These are phyloP conservation scores for Bemisia tabaci DNA, from an alignment of 1,140 invertebrate genomes.

Conservation along the genomic window DNA sequence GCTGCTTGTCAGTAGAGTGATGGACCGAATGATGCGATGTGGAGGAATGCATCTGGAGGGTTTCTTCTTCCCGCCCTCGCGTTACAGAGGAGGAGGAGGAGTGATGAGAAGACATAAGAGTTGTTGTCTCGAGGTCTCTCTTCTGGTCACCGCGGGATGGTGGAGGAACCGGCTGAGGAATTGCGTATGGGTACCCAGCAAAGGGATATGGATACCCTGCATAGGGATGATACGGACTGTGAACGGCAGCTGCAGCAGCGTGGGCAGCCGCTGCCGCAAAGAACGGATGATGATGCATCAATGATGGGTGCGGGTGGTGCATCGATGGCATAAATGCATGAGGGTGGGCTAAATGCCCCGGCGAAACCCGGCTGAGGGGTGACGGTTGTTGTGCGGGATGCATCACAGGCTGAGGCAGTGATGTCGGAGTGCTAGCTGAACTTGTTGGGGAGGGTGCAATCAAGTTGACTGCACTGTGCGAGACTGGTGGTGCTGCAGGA, in stretches of 20 bases:
- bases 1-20: constrained; percentile 32
- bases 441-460: constrained; percentile 30
- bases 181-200: constrained; percentile 52
- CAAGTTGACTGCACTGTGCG: constrained; percentile 19
- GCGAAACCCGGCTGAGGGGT: constrained; percentile 32
- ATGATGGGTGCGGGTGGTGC: constrained; percentile 49
- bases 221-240: constrained; percentile 46
- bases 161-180: constrained; percentile 54
- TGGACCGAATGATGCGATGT: constrained; percentile 46
- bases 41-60: constrained; percentile 34
- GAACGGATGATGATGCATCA: constrained; percentile 52
- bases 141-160: constrained; percentile 39
- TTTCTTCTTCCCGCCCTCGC: constrained; percentile 36
- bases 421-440: constrained; percentile 13
- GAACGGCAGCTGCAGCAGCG: constrained; percentile 22
- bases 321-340: constrained; percentile 43
- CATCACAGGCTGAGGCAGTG: constrained; percentile 43
- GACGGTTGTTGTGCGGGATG: constrained; percentile 50
- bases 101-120: constrained; percentile 50
- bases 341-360: constrained; percentile 46
- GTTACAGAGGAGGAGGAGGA: constrained; percentile 41
- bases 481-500: constrained; percentile 19
- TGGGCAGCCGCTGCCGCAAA: constrained; percentile 45
- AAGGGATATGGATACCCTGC: constrained; percentile 51
- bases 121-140: constrained; percentile 41